Evolutionary conservation across 2,888 invertebrate species (phyloP), one percentile per base, ranked within the genome.

Genomic region (Harmothoe impar): DNA sequence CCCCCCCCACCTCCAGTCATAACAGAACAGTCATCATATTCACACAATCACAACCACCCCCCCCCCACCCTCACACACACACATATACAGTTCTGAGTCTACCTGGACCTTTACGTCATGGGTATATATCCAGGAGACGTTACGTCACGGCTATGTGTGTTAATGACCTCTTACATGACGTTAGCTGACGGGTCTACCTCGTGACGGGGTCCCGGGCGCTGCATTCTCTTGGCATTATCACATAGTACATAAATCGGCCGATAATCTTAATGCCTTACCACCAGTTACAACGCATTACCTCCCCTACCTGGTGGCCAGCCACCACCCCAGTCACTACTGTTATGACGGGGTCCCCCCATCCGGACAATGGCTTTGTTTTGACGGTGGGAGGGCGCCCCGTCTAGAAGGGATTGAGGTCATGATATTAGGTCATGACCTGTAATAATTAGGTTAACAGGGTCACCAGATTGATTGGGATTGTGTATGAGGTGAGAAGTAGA

Each of bases 151-250:
- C 72, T 72, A 84, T 84, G 25, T 84, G 84, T 84, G 84, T 84
- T 84, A 84, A 84, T 51, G 84, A 84, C 84, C 84, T 51, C 84
- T 84, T 84, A 84, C 84, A 84, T 84, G 84, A 84, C 43, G 84
- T 43, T 84, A 84, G 84, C 43, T 84, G 84, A 51, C 35, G 29
- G 15, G 72, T 7, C 29, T 25, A 72, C 72, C 29, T 72, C 84
- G 51, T 25, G 84, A 23, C 51, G 43, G 84, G 43, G 35, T 43
- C 84, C 15, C 51, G 43, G 43, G 43, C 43, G 5, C 5, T 43
- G 72, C 51, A 84, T 51, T 51, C 84, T 51, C 84, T n/a, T 23
- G 43, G 84, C 84, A 84, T 84, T 84, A 84, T 84, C 84, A 25
- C 84, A 84, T 15, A 29, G 84, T 43, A 84, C 84, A 84, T 84